Evolutionary conservation across 2,797 vertebrate species (phyloP).

Genomic region (Halcyon chelicuti): DNA sequence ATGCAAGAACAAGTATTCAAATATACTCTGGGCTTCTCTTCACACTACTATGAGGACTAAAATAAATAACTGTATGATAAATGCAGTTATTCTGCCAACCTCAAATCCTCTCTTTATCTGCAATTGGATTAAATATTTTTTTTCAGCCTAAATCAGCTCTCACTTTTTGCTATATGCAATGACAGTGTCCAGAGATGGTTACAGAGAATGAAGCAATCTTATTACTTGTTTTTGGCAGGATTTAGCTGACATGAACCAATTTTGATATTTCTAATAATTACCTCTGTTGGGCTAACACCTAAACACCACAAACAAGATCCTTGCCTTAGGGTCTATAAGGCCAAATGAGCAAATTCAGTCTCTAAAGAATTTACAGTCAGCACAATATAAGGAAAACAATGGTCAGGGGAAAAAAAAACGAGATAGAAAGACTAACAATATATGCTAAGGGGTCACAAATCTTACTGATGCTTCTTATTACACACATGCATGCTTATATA

Average conservation of each 20-base stretch:
- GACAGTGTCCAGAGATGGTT: background rate
- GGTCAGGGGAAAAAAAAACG: rapidly evolving
- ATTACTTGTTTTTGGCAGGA: background rate
- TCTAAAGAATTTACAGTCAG: background rate
- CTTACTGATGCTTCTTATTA: background rate
- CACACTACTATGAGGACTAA: background rate
- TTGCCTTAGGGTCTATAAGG: background rate
- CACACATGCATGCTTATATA: background rate
- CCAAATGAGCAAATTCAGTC: background rate
- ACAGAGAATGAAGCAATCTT: background rate
- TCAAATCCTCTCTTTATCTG: conserved; percentile 4
- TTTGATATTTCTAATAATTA: background rate
- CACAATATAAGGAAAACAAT: background rate
- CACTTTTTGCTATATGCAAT: background rate
- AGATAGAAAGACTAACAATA: background rate
- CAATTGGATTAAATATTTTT: background rate
- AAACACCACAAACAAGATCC: background rate
- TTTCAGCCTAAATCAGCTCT: background rate
- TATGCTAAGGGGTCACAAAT: background rate
- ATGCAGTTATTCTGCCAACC: background rate
- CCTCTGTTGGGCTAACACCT: background rate
- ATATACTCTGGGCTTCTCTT: background rate
- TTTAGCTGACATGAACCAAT: background rate
- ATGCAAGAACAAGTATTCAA: background rate
- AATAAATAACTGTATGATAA: background rate